Base-by-base conservation (phyloP, 2,113 vertebrate species). In the Pteruthius melanotis region DNA sequence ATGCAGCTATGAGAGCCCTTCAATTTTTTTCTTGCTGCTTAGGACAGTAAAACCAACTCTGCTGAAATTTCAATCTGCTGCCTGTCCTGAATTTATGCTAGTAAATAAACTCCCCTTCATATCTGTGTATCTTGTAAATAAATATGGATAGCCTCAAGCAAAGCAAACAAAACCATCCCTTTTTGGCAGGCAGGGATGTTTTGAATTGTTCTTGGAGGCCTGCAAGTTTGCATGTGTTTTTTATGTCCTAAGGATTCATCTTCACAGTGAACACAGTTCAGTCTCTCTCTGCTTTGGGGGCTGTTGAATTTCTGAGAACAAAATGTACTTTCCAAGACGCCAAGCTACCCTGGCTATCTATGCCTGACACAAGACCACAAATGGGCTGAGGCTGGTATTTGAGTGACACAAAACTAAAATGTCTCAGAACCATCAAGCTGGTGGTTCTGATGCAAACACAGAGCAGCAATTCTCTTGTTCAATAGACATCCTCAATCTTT, bases 121-220 rank as follows among this genome's bases (percentile, higher is more conserved):
- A 27, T 53, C 61, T 95, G 16, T 87, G 61, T 91, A 59, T 90
- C 49, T 89, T 91, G 78, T 90, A 87, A 93, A 95, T 85, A 85
- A 94, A 91, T 91, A 49, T 87, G 65, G 65, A 60, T 54, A 71
- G 69, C 81, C 64, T 89, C 37, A 60, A 89, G 61, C 82, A 87
- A 87, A 91, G 28, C 37, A 95, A 79, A 82, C 44, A 82, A 91
- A 93, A 31, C 28, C 9, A 59, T 70, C 35, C 20, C 33, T 82
- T 87, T 93, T 79, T 94, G 94, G 78, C 95, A 93, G 70, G 17
- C 35, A 14, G 53, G 82, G 57, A 90, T 53, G 23, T 89, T 96
- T 94, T 89, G 53, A 87, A 68, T 78, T 91, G 49, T 87, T 91
- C 74, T 93, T 89, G 87, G 81, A 94, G 56, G 47, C 22, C 64